phyloP scores from a whole-genome alignment of 2,888 invertebrate genomes.

The Fragum fragum region DNA sequence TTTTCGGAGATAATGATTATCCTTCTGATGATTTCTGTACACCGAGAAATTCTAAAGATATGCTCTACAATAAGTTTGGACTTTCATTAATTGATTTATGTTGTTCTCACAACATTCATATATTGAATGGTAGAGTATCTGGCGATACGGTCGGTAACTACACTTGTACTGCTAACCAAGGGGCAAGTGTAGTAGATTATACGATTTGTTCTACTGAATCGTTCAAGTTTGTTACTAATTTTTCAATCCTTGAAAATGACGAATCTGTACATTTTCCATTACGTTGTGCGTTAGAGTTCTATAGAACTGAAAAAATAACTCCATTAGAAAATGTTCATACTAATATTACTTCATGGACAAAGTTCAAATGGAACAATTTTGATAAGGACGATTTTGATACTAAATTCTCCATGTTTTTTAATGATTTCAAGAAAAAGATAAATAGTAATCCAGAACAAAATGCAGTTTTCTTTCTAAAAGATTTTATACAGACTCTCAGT shows the following conservation, averaged over 20 bases:
- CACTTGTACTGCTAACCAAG: constrained; percentile 5
- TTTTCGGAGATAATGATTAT: constrained; percentile 29
- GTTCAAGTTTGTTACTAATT: background rate
- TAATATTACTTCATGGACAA: background rate
- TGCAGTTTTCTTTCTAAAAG: background rate
- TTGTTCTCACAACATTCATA: constrained; percentile 4
- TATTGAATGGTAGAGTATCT: background rate
- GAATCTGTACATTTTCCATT: constrained; percentile 20
- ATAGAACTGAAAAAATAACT: background rate
- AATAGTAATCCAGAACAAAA: constrained; percentile 1
- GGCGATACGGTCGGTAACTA: background rate
- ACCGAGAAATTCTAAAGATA: constrained; percentile 16
- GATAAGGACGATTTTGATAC: background rate
- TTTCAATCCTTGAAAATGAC: background rate
- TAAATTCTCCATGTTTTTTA: background rate
- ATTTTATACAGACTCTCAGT: constrained; percentile 1
- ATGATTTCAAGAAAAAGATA: background rate
- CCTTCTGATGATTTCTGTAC: constrained; percentile 31
- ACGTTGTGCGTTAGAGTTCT: background rate
- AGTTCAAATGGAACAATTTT: background rate
- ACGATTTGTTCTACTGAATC: background rate
- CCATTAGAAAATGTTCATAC: background rate
- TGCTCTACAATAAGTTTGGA: background rate
- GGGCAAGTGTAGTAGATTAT: constrained; percentile 16
- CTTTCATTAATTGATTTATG: constrained; percentile 2